These are phyloP conservation scores for Ataeniobius toweri DNA, from an alignment of 2,797 vertebrate genomes.

Conservation along the genomic window DNA sequence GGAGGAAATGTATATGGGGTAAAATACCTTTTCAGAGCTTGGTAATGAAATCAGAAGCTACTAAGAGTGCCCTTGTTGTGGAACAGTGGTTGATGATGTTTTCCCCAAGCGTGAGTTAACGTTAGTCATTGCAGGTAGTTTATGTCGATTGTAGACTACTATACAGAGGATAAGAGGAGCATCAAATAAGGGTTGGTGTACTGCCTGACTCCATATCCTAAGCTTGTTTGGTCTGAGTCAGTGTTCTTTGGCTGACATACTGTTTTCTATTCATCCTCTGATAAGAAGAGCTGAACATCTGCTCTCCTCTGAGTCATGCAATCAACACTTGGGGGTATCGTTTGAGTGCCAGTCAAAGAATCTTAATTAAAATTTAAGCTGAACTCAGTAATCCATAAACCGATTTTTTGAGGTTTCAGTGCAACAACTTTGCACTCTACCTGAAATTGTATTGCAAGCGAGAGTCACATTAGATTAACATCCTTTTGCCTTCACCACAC, in stretches of 20 bases:
- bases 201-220: slow-evolving; percentile 18
- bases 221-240: slow-evolving; percentile 32
- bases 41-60: background rate
- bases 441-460: background rate
- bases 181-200: slow-evolving; percentile 2
- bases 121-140: background rate
- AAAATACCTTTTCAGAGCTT: background rate
- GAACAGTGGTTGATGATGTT: background rate
- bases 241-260: slow-evolving; percentile 37
- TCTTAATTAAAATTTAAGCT: background rate
- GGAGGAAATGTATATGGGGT: background rate
- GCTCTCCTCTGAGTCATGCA: slow-evolving; percentile 17
- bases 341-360: slow-evolving; percentile 14
- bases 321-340: slow-evolving; percentile 13
- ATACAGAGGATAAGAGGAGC: slow-evolving; percentile 11
- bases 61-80: background rate
- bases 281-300: slow-evolving; percentile 42
- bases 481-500: background rate
- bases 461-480: background rate
- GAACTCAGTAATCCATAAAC: slow-evolving; percentile 10
- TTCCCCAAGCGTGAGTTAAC: slow-evolving; percentile 3
- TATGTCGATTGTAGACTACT: slow-evolving; percentile 7
- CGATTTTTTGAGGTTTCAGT: background rate
- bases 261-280: slow-evolving; percentile 38
- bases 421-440: background rate